Evolutionary conservation across 2,797 vertebrate species (phyloP).

Genomic region (Lagorchestes hirsutus): DNA sequence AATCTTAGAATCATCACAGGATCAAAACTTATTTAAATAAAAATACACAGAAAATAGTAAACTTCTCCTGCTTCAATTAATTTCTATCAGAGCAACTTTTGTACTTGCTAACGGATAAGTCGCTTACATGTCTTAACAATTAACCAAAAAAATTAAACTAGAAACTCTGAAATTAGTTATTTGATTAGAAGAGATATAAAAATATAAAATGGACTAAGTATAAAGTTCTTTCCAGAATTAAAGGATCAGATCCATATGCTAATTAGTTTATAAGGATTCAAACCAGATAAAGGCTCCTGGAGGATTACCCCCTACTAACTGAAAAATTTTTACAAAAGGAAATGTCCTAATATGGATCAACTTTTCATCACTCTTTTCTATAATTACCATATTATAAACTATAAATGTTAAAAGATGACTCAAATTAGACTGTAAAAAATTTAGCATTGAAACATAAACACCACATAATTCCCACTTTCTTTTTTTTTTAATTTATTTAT

Average conservation of each 20-base stretch:
- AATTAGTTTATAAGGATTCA: conserved; percentile 41
- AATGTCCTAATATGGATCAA: not conserved
- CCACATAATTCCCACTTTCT: not conserved
- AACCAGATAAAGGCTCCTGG: conserved; percentile 15
- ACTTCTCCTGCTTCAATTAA: not conserved
- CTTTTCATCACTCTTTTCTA: conserved; percentile 48
- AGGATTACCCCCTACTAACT: conserved; percentile 33
- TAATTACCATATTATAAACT: conserved; percentile 41
- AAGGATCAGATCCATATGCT: conserved; percentile 12
- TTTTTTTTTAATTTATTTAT: no score
- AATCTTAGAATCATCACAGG: not conserved
- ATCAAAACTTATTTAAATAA: not conserved
- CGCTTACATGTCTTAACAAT: conserved; percentile 11
- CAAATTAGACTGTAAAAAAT: conserved; percentile 51
- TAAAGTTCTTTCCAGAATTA: not conserved
- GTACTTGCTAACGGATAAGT: not conserved
- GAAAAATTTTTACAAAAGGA: conserved; percentile 5
- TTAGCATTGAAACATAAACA: conserved; percentile 60
- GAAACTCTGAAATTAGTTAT: conserved; percentile 25
- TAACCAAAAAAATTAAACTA: not conserved
- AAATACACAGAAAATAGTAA: not conserved
- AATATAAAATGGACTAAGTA: not conserved
- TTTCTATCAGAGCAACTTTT: not conserved
- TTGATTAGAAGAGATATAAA: conserved; percentile 13
- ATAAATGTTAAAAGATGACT: conserved; percentile 43